phyloP scores from a whole-genome alignment of 2,113 vertebrate species.

The Diadophis punctatus region DNA sequence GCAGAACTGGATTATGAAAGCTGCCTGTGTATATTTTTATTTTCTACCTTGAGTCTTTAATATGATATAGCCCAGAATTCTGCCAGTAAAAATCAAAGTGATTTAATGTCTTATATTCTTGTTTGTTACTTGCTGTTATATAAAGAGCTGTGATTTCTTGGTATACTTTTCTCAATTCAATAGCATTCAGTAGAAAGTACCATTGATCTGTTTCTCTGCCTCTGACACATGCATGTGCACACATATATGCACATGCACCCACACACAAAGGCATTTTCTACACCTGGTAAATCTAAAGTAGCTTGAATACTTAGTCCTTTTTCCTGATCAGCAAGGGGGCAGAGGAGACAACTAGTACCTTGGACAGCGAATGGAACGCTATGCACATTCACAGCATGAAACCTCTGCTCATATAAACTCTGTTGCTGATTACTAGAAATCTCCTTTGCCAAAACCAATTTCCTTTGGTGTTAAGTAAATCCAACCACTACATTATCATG shows the following conservation, averaged over 20 bases:
- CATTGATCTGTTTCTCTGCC: neutral
- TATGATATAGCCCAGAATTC: neutral
- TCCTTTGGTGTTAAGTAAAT: neutral
- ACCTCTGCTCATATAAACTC: neutral
- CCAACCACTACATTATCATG: neutral
- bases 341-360: neutral
- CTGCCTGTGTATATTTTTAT: neutral
- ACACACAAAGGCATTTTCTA: neutral
- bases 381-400: neutral
- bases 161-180: neutral
- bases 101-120: neutral
- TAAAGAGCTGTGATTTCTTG: neutral
- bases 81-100: neutral
- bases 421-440: neutral
- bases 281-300: neutral
- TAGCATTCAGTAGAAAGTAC: neutral
- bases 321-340: too few species aligned
- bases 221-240: neutral
- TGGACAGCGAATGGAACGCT: conserved; percentile 4
- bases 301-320: neutral
- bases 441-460: neutral
- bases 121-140: neutral
- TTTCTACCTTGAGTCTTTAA: neutral
- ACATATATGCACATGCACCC: neutral
- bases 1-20: neutral